Evolutionary conservation across 2,113 vertebrate species (phyloP).

Genomic region (Neogobius melanostomus): DNA sequence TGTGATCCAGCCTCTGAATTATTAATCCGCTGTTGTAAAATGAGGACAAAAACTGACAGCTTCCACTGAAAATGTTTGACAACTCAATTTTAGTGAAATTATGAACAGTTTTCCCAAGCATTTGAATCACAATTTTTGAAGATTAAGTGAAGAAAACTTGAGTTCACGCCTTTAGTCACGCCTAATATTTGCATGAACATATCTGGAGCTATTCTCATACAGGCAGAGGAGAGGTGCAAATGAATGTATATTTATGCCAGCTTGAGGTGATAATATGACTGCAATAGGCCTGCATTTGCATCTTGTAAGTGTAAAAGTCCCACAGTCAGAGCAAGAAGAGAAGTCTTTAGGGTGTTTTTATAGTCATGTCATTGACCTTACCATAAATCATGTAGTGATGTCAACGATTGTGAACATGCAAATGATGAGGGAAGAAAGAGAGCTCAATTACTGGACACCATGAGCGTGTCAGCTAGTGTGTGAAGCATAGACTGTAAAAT

Average conservation of each 20-base stretch:
- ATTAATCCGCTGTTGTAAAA: too few species aligned
- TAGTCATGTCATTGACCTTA: conserved; percentile 42
- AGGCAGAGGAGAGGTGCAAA: conserved; percentile 2
- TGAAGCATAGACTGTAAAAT: too few species aligned
- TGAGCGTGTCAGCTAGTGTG: too few species aligned
- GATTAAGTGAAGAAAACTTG: neutral
- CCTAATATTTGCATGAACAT: neutral
- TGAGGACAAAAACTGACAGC: too few species aligned
- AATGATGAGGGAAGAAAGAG: conserved; percentile 29
- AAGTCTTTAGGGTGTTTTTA: conserved; percentile 21
- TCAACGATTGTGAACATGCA: conserved; percentile 52
- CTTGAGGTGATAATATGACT: neutral
- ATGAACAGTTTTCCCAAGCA: neutral
- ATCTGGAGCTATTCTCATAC: neutral
- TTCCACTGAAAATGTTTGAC: too few species aligned
- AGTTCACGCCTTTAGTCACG: neutral
- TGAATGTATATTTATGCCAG: conserved; percentile 5
- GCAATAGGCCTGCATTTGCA: neutral
- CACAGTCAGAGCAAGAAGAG: neutral
- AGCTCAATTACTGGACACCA: neutral
- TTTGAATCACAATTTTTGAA: neutral
- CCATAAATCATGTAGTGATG: conserved; percentile 58
- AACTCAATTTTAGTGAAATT: too few species aligned
- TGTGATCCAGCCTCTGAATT: too few species aligned
- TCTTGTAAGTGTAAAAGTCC: conserved; percentile 29